phyloP scores from a whole-genome alignment of 2,797 vertebrate genomes.

The Fistularia commersonii region DNA sequence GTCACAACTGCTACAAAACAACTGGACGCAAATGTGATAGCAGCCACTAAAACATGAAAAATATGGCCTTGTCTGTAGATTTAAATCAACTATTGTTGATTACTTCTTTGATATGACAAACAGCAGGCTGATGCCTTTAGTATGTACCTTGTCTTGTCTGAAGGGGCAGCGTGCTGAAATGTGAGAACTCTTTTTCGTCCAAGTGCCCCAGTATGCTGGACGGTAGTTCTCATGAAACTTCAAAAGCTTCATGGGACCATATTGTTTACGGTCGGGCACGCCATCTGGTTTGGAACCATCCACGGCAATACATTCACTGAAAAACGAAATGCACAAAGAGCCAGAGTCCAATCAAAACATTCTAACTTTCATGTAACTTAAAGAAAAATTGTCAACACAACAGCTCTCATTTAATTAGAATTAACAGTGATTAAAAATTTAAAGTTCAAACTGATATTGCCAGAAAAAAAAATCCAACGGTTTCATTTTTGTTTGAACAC shows the following conservation, averaged over 20 bases:
- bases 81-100: too few relatives aligned
- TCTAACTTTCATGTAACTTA: too few relatives aligned
- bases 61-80: too few relatives aligned
- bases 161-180: slow-evolving; percentile 84
- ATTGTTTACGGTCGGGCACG: slow-evolving; percentile 76
- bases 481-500: too few relatives aligned
- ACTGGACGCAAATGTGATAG: not conserved
- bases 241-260: slow-evolving; percentile 92
- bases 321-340: not conserved
- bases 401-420: too few relatives aligned
- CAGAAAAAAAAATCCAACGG: too few relatives aligned
- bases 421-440: too few relatives aligned
- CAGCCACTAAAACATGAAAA: too few relatives aligned
- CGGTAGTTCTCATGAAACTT: slow-evolving; percentile 93
- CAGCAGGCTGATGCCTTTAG: too few relatives aligned
- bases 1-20: not conserved
- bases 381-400: not conserved
- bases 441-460: too few relatives aligned
- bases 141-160: slow-evolving; percentile 81
- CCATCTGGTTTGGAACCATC: slow-evolving; percentile 68
- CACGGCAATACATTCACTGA: slow-evolving; percentile 75
- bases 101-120: too few relatives aligned
- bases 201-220: slow-evolving; percentile 98
- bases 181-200: slow-evolving; percentile 81
- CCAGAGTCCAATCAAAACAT: too few relatives aligned